Percentiles rank a stretch among this genome's conserved stretches.
Conservation (phyloP, 2,113 vertebrate species). For the Hemiprocne comata region DNA sequence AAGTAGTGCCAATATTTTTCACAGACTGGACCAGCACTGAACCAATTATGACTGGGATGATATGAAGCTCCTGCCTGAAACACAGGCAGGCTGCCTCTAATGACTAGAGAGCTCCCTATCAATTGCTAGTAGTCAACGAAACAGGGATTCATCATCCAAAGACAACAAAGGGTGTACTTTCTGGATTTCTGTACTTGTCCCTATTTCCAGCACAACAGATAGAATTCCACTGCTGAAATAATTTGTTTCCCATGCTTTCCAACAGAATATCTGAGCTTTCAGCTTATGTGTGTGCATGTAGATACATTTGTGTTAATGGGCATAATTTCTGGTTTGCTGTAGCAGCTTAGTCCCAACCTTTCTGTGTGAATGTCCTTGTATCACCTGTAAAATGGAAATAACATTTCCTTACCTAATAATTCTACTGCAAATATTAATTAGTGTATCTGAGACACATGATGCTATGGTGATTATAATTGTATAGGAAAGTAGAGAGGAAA, state of each 20-base stretch:
- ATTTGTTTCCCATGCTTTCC: background rate
- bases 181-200: background rate
- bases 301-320: fast-evolving
- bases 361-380: background rate
- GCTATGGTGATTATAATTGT: background rate
- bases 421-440: background rate
- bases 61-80: background rate
- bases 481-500: background rate
- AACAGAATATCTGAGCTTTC: background rate
- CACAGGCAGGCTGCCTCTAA: background rate
- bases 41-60: background rate
- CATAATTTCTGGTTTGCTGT: background rate
- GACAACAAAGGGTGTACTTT: background rate
- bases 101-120: background rate
- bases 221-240: background rate
- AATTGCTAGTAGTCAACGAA: background rate
- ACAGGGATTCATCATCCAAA: background rate
- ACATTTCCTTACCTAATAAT: background rate
- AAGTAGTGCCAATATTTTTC: background rate
- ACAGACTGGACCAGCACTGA: background rate
- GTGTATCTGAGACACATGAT: background rate
- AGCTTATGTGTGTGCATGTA: background rate
- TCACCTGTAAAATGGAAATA: background rate
- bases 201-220: background rate
- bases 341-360: background rate